A percentile compares a stretch with the other conserved stretches of the same genome.
Evolutionary conservation across 2,888 invertebrate genomes (phyloP).

Genomic region (Mongoloraphidia duomilia): DNA sequence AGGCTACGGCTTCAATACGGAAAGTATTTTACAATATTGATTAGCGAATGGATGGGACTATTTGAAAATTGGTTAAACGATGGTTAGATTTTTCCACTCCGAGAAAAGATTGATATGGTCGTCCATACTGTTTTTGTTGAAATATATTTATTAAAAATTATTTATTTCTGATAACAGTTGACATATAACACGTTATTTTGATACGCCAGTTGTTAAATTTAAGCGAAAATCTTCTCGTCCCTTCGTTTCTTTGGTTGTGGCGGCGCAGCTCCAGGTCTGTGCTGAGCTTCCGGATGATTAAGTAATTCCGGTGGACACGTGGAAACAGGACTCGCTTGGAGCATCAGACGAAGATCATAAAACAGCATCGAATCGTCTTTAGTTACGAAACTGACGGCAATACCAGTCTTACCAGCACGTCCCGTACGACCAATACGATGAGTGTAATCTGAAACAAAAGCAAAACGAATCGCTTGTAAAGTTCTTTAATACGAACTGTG

Average conservation of each 20-base stretch:
- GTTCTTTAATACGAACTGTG: no score
- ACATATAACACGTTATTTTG: no score
- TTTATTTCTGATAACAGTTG: no score
- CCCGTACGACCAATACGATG: slow-evolving; percentile 99
- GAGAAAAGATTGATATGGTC: no score
- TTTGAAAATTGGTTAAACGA: no score
- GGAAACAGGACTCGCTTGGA: slow-evolving; percentile 80
- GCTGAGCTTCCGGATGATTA: slow-evolving; percentile 97
- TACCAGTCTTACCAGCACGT: slow-evolving; percentile 94
- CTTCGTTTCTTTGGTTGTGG: slow-evolving; percentile 87
- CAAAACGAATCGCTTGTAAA: background rate
- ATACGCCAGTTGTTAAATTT: slow-evolving; percentile 19
- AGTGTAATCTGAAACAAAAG: slow-evolving; percentile 57
- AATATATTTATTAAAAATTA: no score
- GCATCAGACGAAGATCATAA: slow-evolving; percentile 91
- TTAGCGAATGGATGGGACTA: no score
- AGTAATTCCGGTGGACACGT: slow-evolving; percentile 91
- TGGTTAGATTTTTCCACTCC: no score
- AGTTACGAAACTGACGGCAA: slow-evolving; percentile 91
- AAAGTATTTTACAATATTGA: no score
- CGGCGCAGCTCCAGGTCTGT: slow-evolving; percentile 89
- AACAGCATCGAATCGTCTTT: slow-evolving; percentile 91
- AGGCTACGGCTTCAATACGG: no score
- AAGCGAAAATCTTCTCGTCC: slow-evolving; percentile 92
- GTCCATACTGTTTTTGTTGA: no score